Evolutionary conservation across 2,797 vertebrate species (phyloP), one percentile per base, ranked within the genome.

Genomic region (Nannoperca obscura): DNA sequence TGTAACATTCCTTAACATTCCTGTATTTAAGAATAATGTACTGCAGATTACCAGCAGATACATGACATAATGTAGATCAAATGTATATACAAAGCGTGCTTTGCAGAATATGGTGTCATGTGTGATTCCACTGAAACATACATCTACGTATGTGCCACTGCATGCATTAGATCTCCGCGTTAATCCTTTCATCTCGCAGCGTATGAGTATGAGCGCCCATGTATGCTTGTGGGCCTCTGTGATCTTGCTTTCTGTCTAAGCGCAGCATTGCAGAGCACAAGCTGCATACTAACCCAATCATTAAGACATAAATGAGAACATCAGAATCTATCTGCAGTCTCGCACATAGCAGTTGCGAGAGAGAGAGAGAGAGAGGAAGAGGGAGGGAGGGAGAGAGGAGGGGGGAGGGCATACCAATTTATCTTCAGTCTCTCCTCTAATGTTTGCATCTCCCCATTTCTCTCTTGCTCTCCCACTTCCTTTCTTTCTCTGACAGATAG

Each of bases 241-340:
- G 86, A 92, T 92, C 89, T 86, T 65, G 82, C 76, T 84, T 86
- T 88, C 81, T 76, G 85, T 83, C 84, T 69, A 74, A 87, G 82
- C 79, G 32, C 90, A 89, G 89, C 92, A 91, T 93, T 90, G 91
- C 89, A 94, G 91, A 94, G 92, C 90, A 89, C 91, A 92, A 90
- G 87, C 85, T 90, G 95, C 92, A 95, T 95, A 94, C 94, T 95
- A 96, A 96, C 95, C 94, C 94, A 94, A 95, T 96, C 95, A 96
- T 97, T 97, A 96, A 94, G 92, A 94, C 82, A 90, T 93, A 92
- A 93, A 94, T 92, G 90, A 91, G 90, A 91, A 93, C 90, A 93
- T 93, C 91, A 90, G 83, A 93, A 93, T 92, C 91, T 91, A 90
- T 93, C 92, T 93, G 90, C 91, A 91, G 90, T 90, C 90, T 90